Evolutionary conservation across 1,140 invertebrate species (phyloP).

Genomic region (Drepana arcuata): DNA sequence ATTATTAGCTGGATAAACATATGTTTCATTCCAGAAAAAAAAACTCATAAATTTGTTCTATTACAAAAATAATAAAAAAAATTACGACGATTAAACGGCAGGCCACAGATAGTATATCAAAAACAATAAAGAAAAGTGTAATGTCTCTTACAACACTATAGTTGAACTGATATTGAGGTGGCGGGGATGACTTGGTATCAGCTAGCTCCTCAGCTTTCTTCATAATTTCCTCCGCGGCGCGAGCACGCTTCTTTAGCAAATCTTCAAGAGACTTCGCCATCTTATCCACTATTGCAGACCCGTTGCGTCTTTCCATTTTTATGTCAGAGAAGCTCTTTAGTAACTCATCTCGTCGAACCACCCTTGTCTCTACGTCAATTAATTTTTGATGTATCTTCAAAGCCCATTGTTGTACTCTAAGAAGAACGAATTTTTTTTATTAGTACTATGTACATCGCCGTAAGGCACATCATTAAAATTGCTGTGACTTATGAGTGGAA

Average conservation of each 20-base stretch:
- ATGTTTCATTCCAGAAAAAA: too few species aligned
- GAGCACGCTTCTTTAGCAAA: slow-evolving; percentile 31
- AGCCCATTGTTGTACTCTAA: slow-evolving; percentile 47
- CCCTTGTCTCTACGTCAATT: slow-evolving; percentile 30
- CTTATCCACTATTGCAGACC: slow-evolving; percentile 42
- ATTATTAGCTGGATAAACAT: too few species aligned
- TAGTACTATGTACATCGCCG: too few species aligned
- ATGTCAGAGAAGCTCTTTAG: slow-evolving; percentile 40
- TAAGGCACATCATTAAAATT: too few species aligned
- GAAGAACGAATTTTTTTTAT: too few species aligned
- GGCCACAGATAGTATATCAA: too few species aligned
- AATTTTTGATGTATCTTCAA: slow-evolving; percentile 38
- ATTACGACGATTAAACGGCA: too few species aligned
- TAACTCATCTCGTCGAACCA: slow-evolving; percentile 35
- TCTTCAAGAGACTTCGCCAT: slow-evolving; percentile 35
- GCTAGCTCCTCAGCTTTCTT: slow-evolving; percentile 44
- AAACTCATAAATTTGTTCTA: too few species aligned
- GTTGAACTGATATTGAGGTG: slow-evolving; percentile 31
- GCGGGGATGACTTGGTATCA: slow-evolving; percentile 14
- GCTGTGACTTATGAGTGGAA: too few species aligned
- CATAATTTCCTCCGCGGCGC: slow-evolving; percentile 52
- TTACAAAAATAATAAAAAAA: too few species aligned
- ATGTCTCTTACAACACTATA: slow-evolving; percentile 48
- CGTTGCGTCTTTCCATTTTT: slow-evolving; percentile 36
- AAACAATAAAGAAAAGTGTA: slow-evolving; percentile 11